Percentiles rank a stretch among this genome's conserved stretches.
These are phyloP conservation scores for Cordilura impudica DNA, from an alignment of 2,888 invertebrate species.

Conservation along the genomic window DNA sequence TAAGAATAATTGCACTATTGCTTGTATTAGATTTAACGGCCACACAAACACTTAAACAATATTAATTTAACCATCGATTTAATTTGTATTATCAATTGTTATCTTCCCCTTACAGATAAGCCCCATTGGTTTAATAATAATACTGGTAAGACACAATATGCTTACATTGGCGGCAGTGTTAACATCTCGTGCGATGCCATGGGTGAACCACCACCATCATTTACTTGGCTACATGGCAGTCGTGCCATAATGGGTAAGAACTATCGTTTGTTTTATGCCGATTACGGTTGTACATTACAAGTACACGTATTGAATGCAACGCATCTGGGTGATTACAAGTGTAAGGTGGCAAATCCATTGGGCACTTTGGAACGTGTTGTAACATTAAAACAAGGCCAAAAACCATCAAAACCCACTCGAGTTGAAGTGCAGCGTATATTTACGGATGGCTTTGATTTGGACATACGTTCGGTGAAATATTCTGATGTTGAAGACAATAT, in stretches of 20 bases:
- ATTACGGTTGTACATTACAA: conserved; percentile 75
- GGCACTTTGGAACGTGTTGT: conserved; percentile 79
- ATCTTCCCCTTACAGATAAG: conserved; percentile 73
- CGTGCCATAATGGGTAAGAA: conserved; percentile 73
- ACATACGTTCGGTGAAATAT: conserved; percentile 74
- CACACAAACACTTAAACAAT: too few relatives aligned
- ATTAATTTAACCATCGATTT: too few relatives aligned
- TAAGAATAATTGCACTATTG: background rate
- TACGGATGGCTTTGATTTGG: conserved; percentile 77
- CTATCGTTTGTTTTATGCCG: conserved; percentile 74
- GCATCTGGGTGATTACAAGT: conserved; percentile 80
- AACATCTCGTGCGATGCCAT: conserved; percentile 82
- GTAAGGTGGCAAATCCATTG: conserved; percentile 79
- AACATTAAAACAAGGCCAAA: conserved; percentile 79
- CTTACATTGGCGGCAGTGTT: conserved; percentile 79
- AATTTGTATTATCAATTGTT: too few relatives aligned
- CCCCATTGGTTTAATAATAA: conserved; percentile 74
- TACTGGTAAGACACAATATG: conserved; percentile 72
- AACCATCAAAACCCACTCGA: conserved; percentile 79
- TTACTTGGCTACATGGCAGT: conserved; percentile 78
- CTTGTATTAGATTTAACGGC: too few relatives aligned
- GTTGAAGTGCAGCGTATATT: conserved; percentile 74
- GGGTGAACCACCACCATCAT: conserved; percentile 80
- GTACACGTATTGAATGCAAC: conserved; percentile 71
- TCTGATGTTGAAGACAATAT: conserved; percentile 73